Evolutionary conservation across 2,888 invertebrate genomes (phyloP).

Genomic region (Hypsopygia costalis): DNA sequence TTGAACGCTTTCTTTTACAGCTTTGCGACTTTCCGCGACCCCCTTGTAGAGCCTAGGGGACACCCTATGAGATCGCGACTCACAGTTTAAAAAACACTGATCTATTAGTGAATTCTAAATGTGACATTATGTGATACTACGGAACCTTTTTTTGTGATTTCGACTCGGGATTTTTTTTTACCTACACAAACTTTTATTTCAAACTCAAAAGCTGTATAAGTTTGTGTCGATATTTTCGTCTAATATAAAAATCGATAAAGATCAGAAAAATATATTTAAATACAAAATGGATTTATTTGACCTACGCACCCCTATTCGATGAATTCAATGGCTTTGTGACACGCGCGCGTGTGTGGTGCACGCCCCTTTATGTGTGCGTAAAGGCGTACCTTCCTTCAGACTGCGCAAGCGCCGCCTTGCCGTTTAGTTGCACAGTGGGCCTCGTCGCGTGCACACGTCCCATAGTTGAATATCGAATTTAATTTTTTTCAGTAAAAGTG

Average conservation of each 20-base stretch:
- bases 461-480: conserved; percentile 21
- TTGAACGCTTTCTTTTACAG: too few relatives aligned
- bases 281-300: conserved; percentile 17
- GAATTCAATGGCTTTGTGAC: conserved; percentile 55
- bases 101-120: too few relatives aligned
- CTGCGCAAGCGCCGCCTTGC: conserved; percentile 63
- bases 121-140: too few relatives aligned
- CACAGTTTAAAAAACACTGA: too few relatives aligned
- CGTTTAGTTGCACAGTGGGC: conserved; percentile 50
- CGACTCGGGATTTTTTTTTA: too few relatives aligned
- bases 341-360: conserved; percentile 26
- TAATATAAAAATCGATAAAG: conserved; percentile 15
- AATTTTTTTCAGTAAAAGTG: conserved; percentile 36
- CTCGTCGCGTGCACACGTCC: conserved; percentile 44
- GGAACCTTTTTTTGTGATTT: too few relatives aligned
- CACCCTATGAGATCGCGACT: too few relatives aligned
- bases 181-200: too few relatives aligned
- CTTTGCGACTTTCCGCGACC: too few relatives aligned
- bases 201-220: too few relatives aligned
- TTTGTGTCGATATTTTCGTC: background rate
- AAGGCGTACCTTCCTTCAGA: conserved; percentile 49
- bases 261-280: conserved; percentile 10
- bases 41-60: too few relatives aligned
- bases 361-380: conserved; percentile 39
- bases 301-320: conserved; percentile 39